phyloP scores from a whole-genome alignment of 2,888 invertebrate species.

The Leucozona laternaria region DNA sequence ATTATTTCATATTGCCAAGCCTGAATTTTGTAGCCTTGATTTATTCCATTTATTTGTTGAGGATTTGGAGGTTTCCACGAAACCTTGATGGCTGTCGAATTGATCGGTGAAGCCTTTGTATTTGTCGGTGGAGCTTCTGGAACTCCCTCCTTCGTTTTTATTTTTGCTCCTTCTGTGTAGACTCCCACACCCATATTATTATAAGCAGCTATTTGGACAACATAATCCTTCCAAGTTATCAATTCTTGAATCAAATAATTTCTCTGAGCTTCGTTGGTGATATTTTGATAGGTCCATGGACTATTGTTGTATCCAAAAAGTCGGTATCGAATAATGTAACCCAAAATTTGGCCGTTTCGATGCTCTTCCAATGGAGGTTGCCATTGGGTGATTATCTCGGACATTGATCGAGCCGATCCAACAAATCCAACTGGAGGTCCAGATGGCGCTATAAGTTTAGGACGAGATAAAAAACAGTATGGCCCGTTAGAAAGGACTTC shows the following conservation, averaged over 20 bases:
- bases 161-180: slow-evolving; percentile 94
- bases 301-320: slow-evolving; percentile 95
- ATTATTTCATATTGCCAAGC: slow-evolving; percentile 89
- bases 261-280: slow-evolving; percentile 96
- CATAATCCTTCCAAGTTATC: slow-evolving; percentile 99
- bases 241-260: slow-evolving; percentile 95
- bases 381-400: slow-evolving; percentile 98
- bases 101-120: slow-evolving; percentile 90
- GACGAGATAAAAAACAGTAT: slow-evolving; percentile 48
- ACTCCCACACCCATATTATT: slow-evolving; percentile 98
- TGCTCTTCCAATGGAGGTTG: slow-evolving; percentile 97
- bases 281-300: slow-evolving; percentile 96
- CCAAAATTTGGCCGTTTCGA: slow-evolving; percentile 96
- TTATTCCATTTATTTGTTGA: slow-evolving; percentile 98
- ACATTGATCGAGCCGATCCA: slow-evolving; percentile 96
- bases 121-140: slow-evolving; percentile 96
- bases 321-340: slow-evolving; percentile 96
- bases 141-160: slow-evolving; percentile 97
- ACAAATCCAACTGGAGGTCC: slow-evolving; percentile 97
- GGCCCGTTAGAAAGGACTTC: slow-evolving; percentile 8
- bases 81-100: slow-evolving; percentile 93
- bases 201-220: slow-evolving; percentile 97
- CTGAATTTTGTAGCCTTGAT: slow-evolving; percentile 97
- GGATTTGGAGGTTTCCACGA: slow-evolving; percentile 99
- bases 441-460: slow-evolving; percentile 91